A percentile compares a stretch with the other conserved stretches of the same genome.
These are phyloP conservation scores for Thomomys bottae DNA, from an alignment of 2,113 vertebrate species.

Conservation along the genomic window DNA sequence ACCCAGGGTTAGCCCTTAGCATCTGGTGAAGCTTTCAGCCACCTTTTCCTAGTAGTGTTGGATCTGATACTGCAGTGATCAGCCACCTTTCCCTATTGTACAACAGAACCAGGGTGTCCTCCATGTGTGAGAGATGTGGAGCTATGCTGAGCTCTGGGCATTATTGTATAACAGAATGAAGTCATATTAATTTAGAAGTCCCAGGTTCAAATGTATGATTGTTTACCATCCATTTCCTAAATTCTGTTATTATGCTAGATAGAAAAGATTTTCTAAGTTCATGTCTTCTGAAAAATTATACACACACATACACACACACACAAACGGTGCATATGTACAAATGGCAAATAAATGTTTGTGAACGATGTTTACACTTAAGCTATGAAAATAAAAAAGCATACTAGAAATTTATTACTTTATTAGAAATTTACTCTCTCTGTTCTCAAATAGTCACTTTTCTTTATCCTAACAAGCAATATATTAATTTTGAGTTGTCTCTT, in stretches of 20 bases:
- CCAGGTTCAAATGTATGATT: not conserved
- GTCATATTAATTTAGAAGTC: not conserved
- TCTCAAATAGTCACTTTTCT: too few species aligned
- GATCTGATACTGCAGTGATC: too few species aligned
- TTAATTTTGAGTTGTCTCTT: too few species aligned
- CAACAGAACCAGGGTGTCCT: not conserved
- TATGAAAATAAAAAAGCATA: too few species aligned
- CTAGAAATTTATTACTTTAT: too few species aligned
- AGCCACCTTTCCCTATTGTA: rapidly evolving
- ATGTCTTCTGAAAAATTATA: not conserved
- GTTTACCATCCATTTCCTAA: not conserved
- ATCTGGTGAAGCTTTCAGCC: not conserved
- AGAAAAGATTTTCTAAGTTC: slow-evolving; percentile 3
- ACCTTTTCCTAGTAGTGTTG: not conserved
- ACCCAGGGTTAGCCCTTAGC: not conserved
- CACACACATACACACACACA: too few species aligned
- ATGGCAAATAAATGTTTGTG: too few species aligned
- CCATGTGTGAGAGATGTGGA: not conserved
- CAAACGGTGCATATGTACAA: too few species aligned
- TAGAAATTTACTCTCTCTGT: too few species aligned
- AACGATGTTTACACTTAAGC: too few species aligned
- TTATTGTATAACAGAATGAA: not conserved
- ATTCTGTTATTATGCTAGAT: not conserved
- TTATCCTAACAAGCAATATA: too few species aligned
- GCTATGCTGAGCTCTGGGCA: not conserved